Evolutionary conservation across 2,113 vertebrate genomes (phyloP), one percentile per base, ranked within the genome.

Genomic region (Aphyosemion australe): DNA sequence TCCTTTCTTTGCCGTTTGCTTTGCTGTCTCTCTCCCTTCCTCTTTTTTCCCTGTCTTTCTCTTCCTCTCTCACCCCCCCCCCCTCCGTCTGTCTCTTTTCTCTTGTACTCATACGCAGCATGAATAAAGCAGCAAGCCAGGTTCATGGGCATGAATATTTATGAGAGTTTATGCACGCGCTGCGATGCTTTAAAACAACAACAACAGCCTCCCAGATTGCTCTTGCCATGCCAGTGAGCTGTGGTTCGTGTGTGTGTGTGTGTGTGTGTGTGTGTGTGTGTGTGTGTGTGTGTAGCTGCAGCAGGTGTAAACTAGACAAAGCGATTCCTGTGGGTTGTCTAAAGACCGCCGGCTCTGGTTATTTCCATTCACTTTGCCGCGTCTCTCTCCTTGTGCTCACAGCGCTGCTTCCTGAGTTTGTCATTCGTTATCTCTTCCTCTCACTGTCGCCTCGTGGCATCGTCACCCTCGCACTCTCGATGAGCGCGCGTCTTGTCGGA

Each of bases 61-160:
- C 61, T 11, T 55, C 10, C 10, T 26, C 34, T 10, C 54, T 12
- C 14, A 43, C 26, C 45, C 6, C 67, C 21, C 6, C 67, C 21
- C 54, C 18, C 39, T 42, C 39, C 9, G 14, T 64, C 63, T 41
- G 8, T 61, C 72, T 74, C 74, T 58, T 78, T 74, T 50, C 76
- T 84, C 80, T 76, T 76, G 79, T 74, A 66, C 77, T 83, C 73
- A 74, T 72, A 76, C 83, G 68, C 85, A 79, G 79, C 83, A 90
- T 87, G 84, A 90, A 89, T 90, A 90, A 87, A 86, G 84, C 87
- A 87, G 82, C 79, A 82, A 73, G 82, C 89, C 83, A 87, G 84
- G 89, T 87, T 89, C 86, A 91, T 90, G 84, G 78, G 66, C 82
- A 89, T 91, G 86, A 86, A 89, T 89, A 88, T 90, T 91, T 89